phyloP scores from a whole-genome alignment of 2,888 invertebrate species.

The Lasioglossum marginatum region DNA sequence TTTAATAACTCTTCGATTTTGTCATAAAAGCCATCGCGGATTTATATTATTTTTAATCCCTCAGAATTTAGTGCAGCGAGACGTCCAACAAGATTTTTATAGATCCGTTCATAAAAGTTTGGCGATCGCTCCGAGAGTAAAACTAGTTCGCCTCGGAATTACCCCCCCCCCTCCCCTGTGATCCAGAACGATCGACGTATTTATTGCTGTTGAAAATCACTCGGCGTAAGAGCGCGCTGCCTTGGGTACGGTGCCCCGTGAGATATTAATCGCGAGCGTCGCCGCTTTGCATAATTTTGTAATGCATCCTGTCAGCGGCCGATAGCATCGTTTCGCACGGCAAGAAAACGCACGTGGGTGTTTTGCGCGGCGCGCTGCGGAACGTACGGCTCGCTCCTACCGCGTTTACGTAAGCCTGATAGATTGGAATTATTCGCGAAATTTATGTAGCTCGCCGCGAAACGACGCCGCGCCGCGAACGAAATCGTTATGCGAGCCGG shows the following conservation, averaged over 20 bases:
- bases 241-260: constrained; percentile 26
- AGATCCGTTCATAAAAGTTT: not conserved
- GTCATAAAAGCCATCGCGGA: no score
- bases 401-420: constrained; percentile 61
- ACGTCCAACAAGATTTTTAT: not conserved
- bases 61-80: not conserved
- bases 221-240: not conserved
- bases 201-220: constrained; percentile 14
- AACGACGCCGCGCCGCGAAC: constrained; percentile 10
- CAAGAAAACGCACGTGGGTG: constrained; percentile 68
- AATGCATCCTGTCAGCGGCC: constrained; percentile 68
- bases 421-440: constrained; percentile 59
- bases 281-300: constrained; percentile 71
- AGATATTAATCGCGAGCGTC: constrained; percentile 70
- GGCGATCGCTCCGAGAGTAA: not conserved
- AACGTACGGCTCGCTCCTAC: constrained; percentile 43
- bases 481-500: constrained; percentile 12
- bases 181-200: constrained; percentile 14
- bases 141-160: not conserved
- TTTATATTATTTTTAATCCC: not conserved
- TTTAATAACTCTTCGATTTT: not conserved
- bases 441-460: constrained; percentile 49
- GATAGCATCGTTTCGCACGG: constrained; percentile 72
- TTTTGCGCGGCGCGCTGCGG: constrained; percentile 40
- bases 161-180: not conserved